Evolutionary conservation across 2,888 invertebrate species (phyloP).

Genomic region (Volucella bombylans): DNA sequence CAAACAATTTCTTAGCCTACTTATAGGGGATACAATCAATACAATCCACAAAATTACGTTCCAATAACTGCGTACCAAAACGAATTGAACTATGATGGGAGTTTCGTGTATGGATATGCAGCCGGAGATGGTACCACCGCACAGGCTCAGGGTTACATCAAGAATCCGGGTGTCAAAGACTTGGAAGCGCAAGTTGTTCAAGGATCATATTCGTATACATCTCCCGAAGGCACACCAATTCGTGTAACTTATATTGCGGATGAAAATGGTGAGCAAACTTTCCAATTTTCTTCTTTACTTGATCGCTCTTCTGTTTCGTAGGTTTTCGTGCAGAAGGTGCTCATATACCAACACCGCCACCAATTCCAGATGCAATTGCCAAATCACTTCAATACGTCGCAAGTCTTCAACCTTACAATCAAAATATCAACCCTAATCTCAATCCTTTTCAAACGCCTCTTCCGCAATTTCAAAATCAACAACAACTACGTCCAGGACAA

Average conservation of each 20-base stretch:
- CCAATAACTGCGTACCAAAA: constrained; percentile 82
- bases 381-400: constrained; percentile 79
- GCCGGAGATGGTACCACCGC: constrained; percentile 91
- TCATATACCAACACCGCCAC: constrained; percentile 81
- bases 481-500: constrained; percentile 77
- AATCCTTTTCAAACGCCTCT: constrained; percentile 81
- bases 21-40: constrained; percentile 79
- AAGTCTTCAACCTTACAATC: constrained; percentile 79
- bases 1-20: constrained; percentile 74
- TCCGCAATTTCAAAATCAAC: constrained; percentile 78
- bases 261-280: constrained; percentile 85
- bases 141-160: constrained; percentile 89
- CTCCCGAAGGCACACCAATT: constrained; percentile 89
- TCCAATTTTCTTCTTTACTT: background rate
- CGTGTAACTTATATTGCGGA: constrained; percentile 89
- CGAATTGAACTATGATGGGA: constrained; percentile 82
- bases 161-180: constrained; percentile 87
- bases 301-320: constrained; percentile 48
- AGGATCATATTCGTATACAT: constrained; percentile 89
- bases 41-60: constrained; percentile 80
- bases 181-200: constrained; percentile 89
- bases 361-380: constrained; percentile 79
- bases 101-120: constrained; percentile 85
- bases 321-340: constrained; percentile 82
- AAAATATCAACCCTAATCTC: constrained; percentile 79